Base-by-base conservation (phyloP, 1,140 invertebrate genomes). In the Luehdorfia chinensis region DNA sequence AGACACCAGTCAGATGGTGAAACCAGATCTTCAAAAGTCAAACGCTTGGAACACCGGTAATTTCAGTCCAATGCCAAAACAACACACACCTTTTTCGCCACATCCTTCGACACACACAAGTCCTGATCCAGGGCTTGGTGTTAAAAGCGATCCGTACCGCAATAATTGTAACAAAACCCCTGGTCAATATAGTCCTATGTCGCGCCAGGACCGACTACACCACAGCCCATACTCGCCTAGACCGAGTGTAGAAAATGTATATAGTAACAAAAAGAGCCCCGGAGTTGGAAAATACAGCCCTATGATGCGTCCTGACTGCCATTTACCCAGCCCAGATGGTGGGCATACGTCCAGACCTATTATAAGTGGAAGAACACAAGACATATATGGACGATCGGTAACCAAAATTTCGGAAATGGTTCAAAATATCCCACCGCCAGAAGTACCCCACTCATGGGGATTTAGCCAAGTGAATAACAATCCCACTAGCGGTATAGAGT, bases 51-150 rank as follows among this genome's bases (percentile, higher is more conserved):
- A 85, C 39, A 61, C 74, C 1, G 81, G 78, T 18, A 75, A 72
- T 47, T 87, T 67, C 43, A 87, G 84, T 58, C 84, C 87, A 1
- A 86, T 87, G 74, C 73, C 79, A 4, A 81, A 84, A 61, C 84
- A 84, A 34, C 73, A 79, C 45, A 63, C 74, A 1, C 81, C 75
- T 0, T 86, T 84, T 44, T 80, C 80, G 0, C 75, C 80, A 1
- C 85, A 81, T 23, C 78, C 81, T 9, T 70, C 81, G 13, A 79
- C 75, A 0, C 76, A 77, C 49, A 62, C 72, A 0, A 80, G 77
- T 15, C 76, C 77, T 15, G 77, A 83, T 34, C 63, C 80, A 0
- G 78, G 76, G 21, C 25, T 75, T 6, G 76, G 69, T 1, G 51
- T 80, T 2, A 84, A 83, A 33, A 57, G 36, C 28, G 80, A 84